These are phyloP conservation scores for Lepidurus arcticus DNA, from an alignment of 1,140 invertebrate species.

Conservation along the genomic window DNA sequence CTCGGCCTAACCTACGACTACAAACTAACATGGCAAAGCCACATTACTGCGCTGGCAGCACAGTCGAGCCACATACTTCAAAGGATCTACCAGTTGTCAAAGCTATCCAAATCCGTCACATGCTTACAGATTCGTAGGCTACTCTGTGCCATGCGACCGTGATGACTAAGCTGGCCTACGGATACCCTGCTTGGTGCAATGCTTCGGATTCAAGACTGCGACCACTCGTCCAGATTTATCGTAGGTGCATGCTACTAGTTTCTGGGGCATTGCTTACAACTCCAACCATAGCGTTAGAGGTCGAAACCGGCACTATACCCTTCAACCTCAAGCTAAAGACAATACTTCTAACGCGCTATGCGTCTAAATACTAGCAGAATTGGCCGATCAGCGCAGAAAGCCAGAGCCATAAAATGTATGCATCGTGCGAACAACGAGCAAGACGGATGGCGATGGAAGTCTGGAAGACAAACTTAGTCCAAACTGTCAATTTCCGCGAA, in stretches of 20 bases:
- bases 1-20: conserved; percentile 25
- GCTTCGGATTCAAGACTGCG: not conserved
- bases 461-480: no score
- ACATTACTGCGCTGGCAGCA: conserved; percentile 26
- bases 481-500: no score
- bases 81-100: not conserved
- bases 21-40: conserved; percentile 8
- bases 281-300: not conserved
- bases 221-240: not conserved
- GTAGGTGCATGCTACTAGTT: not conserved
- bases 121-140: not conserved
- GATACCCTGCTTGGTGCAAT: not conserved
- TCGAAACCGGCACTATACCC: conserved; percentile 1
- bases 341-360: not conserved
- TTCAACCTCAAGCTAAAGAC: not conserved
- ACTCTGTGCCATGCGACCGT: not conserved
- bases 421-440: no score
- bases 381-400: no score
- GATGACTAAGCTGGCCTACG: not conserved
- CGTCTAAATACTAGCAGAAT: no score
- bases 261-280: conserved; percentile 13
- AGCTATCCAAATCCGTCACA: not conserved
- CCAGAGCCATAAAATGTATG: no score
- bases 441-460: not conserved
- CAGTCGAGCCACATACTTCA: not conserved